Percentiles rank a stretch among this genome's conserved stretches.
These are phyloP conservation scores for Hippolais icterina DNA, from an alignment of 2,113 vertebrate species.

Conservation along the genomic window DNA sequence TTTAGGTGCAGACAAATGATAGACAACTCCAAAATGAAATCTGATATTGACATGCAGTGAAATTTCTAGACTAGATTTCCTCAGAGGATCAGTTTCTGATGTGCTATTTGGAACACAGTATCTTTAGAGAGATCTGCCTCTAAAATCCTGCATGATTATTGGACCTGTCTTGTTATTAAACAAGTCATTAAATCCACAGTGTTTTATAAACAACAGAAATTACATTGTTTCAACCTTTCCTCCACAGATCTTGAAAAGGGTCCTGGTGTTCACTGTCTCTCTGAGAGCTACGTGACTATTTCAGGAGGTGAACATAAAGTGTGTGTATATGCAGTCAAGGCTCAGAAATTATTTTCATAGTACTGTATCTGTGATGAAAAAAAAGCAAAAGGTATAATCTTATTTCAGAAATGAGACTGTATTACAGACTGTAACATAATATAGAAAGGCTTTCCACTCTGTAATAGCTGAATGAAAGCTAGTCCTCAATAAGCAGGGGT, in stretches of 20 bases:
- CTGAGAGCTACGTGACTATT: neutral
- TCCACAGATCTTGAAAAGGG: neutral
- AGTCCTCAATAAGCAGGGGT: neutral
- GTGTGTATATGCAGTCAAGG: neutral
- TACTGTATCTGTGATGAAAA: neutral
- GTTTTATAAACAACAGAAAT: slow-evolving; percentile 4
- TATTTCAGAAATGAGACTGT: neutral
- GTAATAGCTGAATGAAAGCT: neutral
- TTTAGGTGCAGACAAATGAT: neutral
- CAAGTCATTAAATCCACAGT: neutral
- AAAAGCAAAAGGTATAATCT: neutral
- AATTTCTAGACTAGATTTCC: neutral
- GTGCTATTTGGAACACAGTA: neutral
- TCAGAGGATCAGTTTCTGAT: neutral
- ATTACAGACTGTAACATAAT: neutral
- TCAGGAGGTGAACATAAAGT: neutral
- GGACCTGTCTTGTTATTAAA: neutral
- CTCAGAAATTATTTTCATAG: neutral
- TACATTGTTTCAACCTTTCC: neutral
- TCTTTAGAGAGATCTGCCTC: neutral
- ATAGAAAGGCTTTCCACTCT: neutral
- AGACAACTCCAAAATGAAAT: neutral
- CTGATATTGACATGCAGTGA: neutral
- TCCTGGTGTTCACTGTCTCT: neutral
- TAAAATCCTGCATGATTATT: slow-evolving; percentile 1